Evolutionary conservation across 2,888 invertebrate species (phyloP).

Genomic region (Thecocarcelia acutangulata): DNA sequence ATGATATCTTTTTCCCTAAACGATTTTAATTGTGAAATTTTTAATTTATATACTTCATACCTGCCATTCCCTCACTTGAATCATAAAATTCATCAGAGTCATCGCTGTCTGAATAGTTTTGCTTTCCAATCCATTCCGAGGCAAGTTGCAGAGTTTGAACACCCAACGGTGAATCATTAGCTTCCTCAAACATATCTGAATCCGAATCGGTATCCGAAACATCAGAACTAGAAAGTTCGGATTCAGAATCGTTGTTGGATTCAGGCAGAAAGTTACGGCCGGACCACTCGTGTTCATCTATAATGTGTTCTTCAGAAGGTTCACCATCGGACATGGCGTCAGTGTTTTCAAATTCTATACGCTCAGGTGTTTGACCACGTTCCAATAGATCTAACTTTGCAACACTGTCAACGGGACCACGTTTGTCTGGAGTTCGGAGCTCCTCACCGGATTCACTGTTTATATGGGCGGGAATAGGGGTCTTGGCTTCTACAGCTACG

Average conservation of each 20-base stretch:
- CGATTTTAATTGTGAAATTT: neutral
- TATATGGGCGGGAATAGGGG: slow-evolving; percentile 35
- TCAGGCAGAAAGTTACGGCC: slow-evolving; percentile 94
- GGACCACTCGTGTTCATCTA: slow-evolving; percentile 98
- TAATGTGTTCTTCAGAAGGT: slow-evolving; percentile 86
- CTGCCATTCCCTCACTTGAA: slow-evolving; percentile 81
- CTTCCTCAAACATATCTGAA: slow-evolving; percentile 86
- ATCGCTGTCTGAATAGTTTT: slow-evolving; percentile 82
- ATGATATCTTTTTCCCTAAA: no score
- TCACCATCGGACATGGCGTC: slow-evolving; percentile 85
- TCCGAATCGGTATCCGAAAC: slow-evolving; percentile 85
- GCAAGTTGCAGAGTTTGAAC: slow-evolving; percentile 86
- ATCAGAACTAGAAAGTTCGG: slow-evolving; percentile 82
- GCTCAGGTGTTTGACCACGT: slow-evolving; percentile 87
- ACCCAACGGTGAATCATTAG: slow-evolving; percentile 83
- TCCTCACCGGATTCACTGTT: slow-evolving; percentile 71
- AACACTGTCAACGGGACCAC: slow-evolving; percentile 79
- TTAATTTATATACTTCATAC: slow-evolving; percentile 68
- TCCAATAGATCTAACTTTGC: slow-evolving; percentile 79
- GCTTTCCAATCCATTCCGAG: slow-evolving; percentile 86
- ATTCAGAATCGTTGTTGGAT: slow-evolving; percentile 88
- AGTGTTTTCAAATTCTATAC: slow-evolving; percentile 90
- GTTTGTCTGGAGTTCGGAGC: slow-evolving; percentile 80
- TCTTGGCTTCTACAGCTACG: slow-evolving; percentile 54
- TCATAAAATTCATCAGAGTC: slow-evolving; percentile 81